Base-by-base conservation (phyloP, 2,888 invertebrate genomes). In the Anodontia alba region DNA sequence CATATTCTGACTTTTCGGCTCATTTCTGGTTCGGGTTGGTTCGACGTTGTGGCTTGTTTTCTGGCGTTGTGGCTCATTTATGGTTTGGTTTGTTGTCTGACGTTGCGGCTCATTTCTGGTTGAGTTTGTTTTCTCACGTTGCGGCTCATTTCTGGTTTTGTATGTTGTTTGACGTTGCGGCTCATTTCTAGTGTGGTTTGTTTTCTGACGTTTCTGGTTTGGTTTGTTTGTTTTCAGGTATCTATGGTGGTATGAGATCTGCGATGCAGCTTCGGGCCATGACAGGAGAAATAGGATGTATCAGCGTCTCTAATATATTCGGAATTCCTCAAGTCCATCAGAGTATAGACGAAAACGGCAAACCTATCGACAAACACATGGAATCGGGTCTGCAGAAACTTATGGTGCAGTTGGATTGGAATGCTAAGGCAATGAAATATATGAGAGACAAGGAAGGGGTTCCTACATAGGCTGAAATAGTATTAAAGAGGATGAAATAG, bases 321-420 rank as follows among this genome's bases (percentile, higher is more conserved):
- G 91, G 90, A 8, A 94, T 93, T 70, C 93, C 94, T 42, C 75
- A 89, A 36, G 94, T 93, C 0, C 90, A 92, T 23, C 87, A 93
- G 26, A 89, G 93, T 0, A 81, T 94, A n/a, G 87, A 90, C 72
- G 93, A 91, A 66, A 88, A 91, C 15, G 94, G 94, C 1, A 87
- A 79, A 12, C 92, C 94, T 1, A 71, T 76, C 26, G 84, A 92
- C 74, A 88, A 90, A 17, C 90, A 92, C 76, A 92, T 93, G 89
- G 84, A 78, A 29, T 81, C 82, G 10, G 91, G 90, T 23, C 89
- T 90, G 0, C 89, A 92, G 42, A 88, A 79, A 68, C 51, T 94
- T 31, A 87, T 94, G 3, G 87, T 87, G 0, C 95, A 95, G 86
- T 88, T 95, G 17, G 93, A 92, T 51, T 95, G 95, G 95, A 93